Percentiles rank a stretch among this genome's conserved stretches.
phyloP scores from a whole-genome alignment of 2,113 vertebrate species.

The Sciurus niger region DNA sequence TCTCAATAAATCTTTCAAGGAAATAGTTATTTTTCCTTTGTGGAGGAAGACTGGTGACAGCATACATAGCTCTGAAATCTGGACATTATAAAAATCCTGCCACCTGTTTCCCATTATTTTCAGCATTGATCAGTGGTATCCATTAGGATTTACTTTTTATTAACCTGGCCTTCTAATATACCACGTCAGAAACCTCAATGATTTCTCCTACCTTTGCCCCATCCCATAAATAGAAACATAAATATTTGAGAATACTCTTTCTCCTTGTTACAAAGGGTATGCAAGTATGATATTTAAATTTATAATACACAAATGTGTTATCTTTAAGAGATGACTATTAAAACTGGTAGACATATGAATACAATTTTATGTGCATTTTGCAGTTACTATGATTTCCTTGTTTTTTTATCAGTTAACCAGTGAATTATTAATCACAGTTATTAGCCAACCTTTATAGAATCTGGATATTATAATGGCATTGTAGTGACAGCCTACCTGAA shows the following conservation, averaged over 20 bases:
- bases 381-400: not conserved
- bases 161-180: not conserved
- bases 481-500: slow-evolving; percentile 43
- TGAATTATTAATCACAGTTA: slow-evolving; percentile 45
- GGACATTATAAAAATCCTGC: not conserved
- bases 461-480: slow-evolving; percentile 27
- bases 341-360: slow-evolving; percentile 43
- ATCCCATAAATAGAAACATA: not conserved
- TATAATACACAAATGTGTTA: slow-evolving; percentile 5
- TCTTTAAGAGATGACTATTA: slow-evolving; percentile 38
- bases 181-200: not conserved
- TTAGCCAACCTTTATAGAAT: slow-evolving; percentile 7
- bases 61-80: not conserved
- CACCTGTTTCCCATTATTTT: not conserved
- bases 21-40: not conserved
- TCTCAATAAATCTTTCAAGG: not conserved
- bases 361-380: slow-evolving; percentile 34
- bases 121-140: not conserved
- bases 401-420: slow-evolving; percentile 9
- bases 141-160: not conserved
- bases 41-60: not conserved
- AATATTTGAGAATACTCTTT: slow-evolving; percentile 22
- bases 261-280: not conserved
- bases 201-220: slow-evolving; percentile 16
- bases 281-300: slow-evolving; percentile 48